Base-by-base conservation (phyloP, 2,797 vertebrate genomes). In the Morelia viridis region DNA sequence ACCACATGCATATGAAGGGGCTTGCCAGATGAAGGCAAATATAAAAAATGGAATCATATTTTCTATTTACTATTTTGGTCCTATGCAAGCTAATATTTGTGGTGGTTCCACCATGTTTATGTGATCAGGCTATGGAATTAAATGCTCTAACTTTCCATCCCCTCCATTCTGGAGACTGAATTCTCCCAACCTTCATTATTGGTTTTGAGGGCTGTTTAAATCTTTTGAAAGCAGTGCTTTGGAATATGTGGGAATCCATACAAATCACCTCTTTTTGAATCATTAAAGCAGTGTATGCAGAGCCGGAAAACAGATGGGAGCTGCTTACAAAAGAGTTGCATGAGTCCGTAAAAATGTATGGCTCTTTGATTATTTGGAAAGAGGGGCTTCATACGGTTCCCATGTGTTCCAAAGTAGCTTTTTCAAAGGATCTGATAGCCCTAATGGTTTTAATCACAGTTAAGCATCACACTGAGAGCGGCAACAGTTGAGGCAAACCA, bases 51-150 rank as follows among this genome's bases (percentile, higher is more conserved):
- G 83, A 61, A 65, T 65, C 60, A 80, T 71, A 12, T 89, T 50
- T 61, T 89, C 56, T n/a, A 92, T 89, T 68, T 89, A 19, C 24
- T 92, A 87, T 28, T 24, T 90, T 53, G n/a, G 15, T n/a, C 84
- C 85, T 88, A 53, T 24, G 68, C 58, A 92, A 87, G n/a, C 89
- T 84, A 92, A 88, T 24, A 76, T 56, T 88, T 46, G 56, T 46
- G 60, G 57, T 62, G 62, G 31, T 61, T 58, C 28, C 89, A 85
- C 53, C 56, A 71, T 46, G 26, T 13, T 85, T 87, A 85, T 65
- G 50, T 65, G 50, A 92, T 87, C 58, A 58, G 26, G 68, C 31
- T 46, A 53, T 92, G 35, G n/a, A 41, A 88, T 53, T 89, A 56
- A 56, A 28, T 90, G 60, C 17, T 85, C 62, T 57, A 50, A 46